Percentiles rank a stretch among this genome's conserved stretches.
These are phyloP conservation scores for Tipula vernalis DNA, from an alignment of 2,888 invertebrate species.

Conservation along the genomic window DNA sequence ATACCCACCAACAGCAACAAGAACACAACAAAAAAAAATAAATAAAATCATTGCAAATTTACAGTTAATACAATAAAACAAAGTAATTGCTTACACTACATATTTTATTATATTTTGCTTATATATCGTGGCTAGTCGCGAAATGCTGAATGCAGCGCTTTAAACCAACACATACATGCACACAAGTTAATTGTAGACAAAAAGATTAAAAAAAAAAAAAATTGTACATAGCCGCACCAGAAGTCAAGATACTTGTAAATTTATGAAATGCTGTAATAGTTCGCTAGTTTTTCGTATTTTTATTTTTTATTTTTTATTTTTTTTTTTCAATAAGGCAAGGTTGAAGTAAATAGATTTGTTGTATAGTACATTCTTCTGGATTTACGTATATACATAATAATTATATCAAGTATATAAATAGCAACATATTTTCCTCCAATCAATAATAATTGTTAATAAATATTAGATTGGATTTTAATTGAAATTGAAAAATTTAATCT, in stretches of 20 bases:
- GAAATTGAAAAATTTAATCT: background rate
- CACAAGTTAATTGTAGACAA: background rate
- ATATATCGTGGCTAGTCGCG: background rate
- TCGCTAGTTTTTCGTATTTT: background rate
- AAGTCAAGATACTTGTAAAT: background rate
- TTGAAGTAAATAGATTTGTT: background rate
- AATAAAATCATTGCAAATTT: background rate
- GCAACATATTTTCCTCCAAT: background rate
- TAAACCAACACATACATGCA: background rate
- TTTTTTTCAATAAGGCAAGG: too few relatives aligned
- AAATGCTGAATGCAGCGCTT: background rate
- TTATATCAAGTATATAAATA: too few relatives aligned
- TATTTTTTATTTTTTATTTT: too few relatives aligned
- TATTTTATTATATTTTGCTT: background rate
- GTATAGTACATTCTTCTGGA: background rate
- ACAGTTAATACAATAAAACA: background rate
- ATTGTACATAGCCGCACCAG: background rate
- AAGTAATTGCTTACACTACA: background rate
- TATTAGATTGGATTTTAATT: constrained; percentile 4
- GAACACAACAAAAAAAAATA: background rate
- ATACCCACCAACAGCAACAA: background rate
- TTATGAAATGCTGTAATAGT: background rate
- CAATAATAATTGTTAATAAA: background rate
- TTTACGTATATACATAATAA: background rate
- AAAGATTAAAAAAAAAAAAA: background rate